Evolutionary conservation across 2,888 invertebrate genomes (phyloP), one percentile per base, ranked within the genome.

Genomic region (Philereme transversata): DNA sequence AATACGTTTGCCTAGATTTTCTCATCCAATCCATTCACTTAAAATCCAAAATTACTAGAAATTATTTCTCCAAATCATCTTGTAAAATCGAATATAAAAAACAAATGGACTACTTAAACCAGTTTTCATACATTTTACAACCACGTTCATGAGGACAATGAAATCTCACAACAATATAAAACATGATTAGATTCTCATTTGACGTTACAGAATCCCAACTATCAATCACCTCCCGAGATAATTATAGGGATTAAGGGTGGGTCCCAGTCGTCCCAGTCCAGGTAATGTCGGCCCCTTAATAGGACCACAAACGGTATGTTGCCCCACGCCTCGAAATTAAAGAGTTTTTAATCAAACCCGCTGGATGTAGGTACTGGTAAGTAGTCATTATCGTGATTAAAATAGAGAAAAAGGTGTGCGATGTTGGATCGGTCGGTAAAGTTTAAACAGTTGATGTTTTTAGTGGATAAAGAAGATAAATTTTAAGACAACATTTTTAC

Each of bases 191-290:
- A 86, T 78, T 79, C 81, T 83, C 83, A 88, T 90, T 86, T 80
- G 79, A 81, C 81, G 77, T 73, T 51, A 68, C 73, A 63, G 76
- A 74, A 76, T 78, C 77, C 74, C 68, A 77, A 81, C 88, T 85
- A 90, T 92, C 89, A 90, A 90, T 91, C 91, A 92, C 85, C 63
- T 83, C 82, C 79, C 84, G 87, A 88, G 87, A 88, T 91, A 92
- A 92, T 92, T 92, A 90, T 87, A 86, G 89, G 89, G 89, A 90
- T 90, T 87, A 89, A 77, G 81, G 82, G 80, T 77, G 80, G 78
- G 72, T 71, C 75, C 70, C 57, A 47, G 47, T 50, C 59, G 36
- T 51, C 54, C 46, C 73, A 78, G 78, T 73, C 74, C 86, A 88
- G 84, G 83, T 86, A 88, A 89, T 88, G 82, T 51, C 62, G 85